These are phyloP conservation scores for Margarornis squamiger DNA, from an alignment of 2,797 vertebrate species.

Conservation along the genomic window DNA sequence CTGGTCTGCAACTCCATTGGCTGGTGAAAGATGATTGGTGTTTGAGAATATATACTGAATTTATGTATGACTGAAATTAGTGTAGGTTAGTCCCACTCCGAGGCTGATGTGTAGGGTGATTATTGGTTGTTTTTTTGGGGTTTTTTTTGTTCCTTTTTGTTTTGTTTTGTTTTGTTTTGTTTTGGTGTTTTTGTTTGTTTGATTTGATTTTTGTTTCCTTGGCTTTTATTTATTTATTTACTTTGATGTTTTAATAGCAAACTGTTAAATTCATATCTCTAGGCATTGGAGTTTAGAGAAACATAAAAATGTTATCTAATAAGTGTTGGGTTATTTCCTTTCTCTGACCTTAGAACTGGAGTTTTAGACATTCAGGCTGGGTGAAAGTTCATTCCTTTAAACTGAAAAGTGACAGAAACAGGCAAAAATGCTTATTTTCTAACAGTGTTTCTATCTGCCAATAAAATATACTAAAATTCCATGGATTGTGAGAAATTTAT, in stretches of 20 bases:
- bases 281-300: neutral
- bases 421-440: neutral
- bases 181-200: too few species aligned
- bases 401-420: neutral
- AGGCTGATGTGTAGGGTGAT: neutral
- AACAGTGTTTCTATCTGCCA: neutral
- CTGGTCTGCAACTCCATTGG: neutral
- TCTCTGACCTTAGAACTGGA: neutral
- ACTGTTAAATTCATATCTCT: neutral
- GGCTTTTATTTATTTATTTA: neutral
- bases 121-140: neutral
- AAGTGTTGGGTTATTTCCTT: neutral
- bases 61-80: neutral
- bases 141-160: neutral
- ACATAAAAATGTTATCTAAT: neutral
- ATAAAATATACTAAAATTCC: neutral
- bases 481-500: neutral
- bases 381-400: neutral
- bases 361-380: neutral
- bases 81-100: accelerated
- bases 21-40: neutral
- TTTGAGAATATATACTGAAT: neutral
- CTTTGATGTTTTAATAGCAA: neutral
- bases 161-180: too few species aligned
- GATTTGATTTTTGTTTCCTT: neutral